Evolutionary conservation across 2,797 vertebrate species (phyloP), one percentile per base, ranked within the genome.

Genomic region (Phrynocephalus vlangalii): DNA sequence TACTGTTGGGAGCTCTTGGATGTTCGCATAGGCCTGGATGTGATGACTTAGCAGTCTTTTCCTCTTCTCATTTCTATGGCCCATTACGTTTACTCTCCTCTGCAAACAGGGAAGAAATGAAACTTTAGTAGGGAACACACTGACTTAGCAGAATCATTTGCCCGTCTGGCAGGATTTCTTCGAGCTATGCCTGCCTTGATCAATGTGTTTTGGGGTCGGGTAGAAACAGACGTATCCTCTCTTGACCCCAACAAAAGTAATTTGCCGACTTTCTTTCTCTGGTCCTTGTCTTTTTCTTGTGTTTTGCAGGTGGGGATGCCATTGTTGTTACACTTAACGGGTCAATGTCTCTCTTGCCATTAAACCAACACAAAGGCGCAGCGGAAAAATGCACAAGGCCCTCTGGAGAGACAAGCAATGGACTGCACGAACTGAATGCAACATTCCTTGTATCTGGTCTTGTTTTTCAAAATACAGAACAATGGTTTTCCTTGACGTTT

Each of bases 61-160:
- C 90, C 85, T 86, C 48, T 90, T 94, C 90, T 92, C 88, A 94
- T 94, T 95, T 95, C 92, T 92, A 90, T 84, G 90, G 92, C 84
- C 80, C 86, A 89, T 95, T 95, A 94, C 82, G 84, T 81, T 88
- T 26, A 18, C 91, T 85, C 72, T 63, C 83, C 28, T 56, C 79
- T 60, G 24, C 38, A 60, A 80, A 50, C 24, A 84, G 68, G 70
- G 22, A 63, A 30, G 48, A 56, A 56, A 18, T 80, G 79, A 11
- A 50, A 18, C 24, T 38, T 60, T 82, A 22, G 38, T 24, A 6
- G 79, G 28, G 60, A 75, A 71, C 15, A 48, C 38, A 48, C 86
- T 67, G 86, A 81, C 71, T 87, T 76, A 10, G 60, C 79, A 82
- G n/a, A 87, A 87, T 52, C n/a, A 52, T 67, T 20, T 30, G 18